A percentile compares a stretch with the other conserved stretches of the same genome.
phyloP scores from a whole-genome alignment of 2,888 invertebrate species.

The Athripsodes cinereus region DNA sequence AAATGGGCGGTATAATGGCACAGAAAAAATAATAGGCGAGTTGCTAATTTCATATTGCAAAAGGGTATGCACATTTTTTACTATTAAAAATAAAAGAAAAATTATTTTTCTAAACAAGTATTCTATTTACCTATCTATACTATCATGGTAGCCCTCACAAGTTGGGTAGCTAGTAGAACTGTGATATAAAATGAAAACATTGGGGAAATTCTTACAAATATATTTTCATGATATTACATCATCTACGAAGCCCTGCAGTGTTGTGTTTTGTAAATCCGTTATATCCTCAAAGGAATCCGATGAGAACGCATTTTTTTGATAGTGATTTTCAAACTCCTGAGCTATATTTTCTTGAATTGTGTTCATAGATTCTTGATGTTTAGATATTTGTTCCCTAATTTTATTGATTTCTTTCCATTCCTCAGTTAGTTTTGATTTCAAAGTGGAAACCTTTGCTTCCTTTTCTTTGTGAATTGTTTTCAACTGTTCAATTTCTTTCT shows the following conservation, averaged over 20 bases:
- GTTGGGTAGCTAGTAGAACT: too few relatives aligned
- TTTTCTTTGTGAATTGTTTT: slow-evolving; percentile 3
- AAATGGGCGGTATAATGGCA: too few relatives aligned
- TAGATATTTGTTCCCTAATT: background rate
- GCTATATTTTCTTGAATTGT: background rate
- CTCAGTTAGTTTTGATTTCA: slow-evolving; percentile 7
- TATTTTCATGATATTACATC: too few relatives aligned
- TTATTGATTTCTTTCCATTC: slow-evolving; percentile 9
- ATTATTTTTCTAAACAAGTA: too few relatives aligned
- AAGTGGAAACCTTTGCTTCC: slow-evolving; percentile 3
- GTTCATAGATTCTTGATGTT: background rate
- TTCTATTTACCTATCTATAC: too few relatives aligned
- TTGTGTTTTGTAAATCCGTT: background rate
- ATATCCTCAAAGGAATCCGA: background rate
- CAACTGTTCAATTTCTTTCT: slow-evolving; percentile 8
- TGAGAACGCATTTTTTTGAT: background rate
- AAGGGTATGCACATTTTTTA: too few relatives aligned
- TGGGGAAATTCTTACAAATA: too few relatives aligned
- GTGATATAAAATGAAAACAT: too few relatives aligned
- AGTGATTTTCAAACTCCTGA: background rate
- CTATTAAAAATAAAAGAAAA: too few relatives aligned
- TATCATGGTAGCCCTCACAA: too few relatives aligned
- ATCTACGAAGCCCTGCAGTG: background rate
- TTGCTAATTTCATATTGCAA: too few relatives aligned
- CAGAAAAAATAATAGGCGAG: too few relatives aligned